Evolutionary conservation across 2,797 vertebrate genomes (phyloP).

Genomic region (Etheostoma nigrum): DNA sequence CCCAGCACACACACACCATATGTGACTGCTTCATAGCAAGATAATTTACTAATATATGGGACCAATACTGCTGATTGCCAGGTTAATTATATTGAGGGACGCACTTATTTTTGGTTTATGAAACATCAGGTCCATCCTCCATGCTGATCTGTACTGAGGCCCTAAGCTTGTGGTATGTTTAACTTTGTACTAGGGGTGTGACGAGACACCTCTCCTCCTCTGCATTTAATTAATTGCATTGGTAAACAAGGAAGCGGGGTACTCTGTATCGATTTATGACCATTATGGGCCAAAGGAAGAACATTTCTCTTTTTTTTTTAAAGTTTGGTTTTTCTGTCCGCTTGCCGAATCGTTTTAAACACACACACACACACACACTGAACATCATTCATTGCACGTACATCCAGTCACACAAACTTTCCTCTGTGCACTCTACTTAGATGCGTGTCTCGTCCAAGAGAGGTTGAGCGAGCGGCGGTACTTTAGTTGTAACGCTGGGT

Average conservation of each 20-base stretch:
- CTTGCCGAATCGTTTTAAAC: no score
- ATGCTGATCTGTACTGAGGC: background rate
- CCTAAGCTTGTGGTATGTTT: background rate
- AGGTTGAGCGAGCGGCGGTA: no score
- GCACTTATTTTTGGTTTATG: conserved; percentile 22
- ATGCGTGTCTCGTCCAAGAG: background rate
- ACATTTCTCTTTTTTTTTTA: no score
- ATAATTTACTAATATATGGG: conserved; percentile 25
- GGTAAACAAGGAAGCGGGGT: no score
- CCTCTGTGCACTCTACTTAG: conserved; percentile 23
- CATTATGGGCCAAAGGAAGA: no score
- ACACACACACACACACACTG: background rate
- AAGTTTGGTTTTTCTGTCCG: no score
- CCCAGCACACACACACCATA: conserved; percentile 32
- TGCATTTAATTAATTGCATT: no score
- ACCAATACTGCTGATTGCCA: conserved; percentile 45
- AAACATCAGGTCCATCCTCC: background rate
- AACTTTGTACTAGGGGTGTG: background rate
- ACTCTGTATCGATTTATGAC: no score
- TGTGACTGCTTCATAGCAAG: conserved; percentile 45
- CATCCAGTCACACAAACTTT: conserved; percentile 28
- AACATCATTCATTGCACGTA: conserved; percentile 35
- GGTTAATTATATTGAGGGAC: background rate
- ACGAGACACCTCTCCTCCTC: no score
- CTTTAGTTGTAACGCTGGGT: no score